phyloP scores from a whole-genome alignment of 2,888 invertebrate genomes.

The Synergus laeviventris region DNA sequence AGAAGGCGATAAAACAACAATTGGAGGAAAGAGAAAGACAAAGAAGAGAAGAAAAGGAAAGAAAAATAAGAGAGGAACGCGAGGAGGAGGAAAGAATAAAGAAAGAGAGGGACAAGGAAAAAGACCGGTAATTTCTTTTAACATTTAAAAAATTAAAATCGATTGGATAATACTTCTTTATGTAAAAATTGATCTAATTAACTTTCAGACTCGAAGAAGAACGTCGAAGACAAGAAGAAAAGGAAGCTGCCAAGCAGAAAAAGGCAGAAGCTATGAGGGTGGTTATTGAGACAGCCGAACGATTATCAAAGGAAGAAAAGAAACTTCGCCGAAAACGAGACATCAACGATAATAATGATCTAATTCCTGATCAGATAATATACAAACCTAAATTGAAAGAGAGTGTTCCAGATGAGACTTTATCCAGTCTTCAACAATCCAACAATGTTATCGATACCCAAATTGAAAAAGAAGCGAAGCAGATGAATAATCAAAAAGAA shows the following conservation, averaged over 20 bases:
- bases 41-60: slow-evolving; percentile 86
- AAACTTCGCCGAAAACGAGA: slow-evolving; percentile 61
- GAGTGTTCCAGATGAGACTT: background rate
- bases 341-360: slow-evolving; percentile 40
- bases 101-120: slow-evolving; percentile 81
- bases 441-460: background rate
- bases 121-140: slow-evolving; percentile 62
- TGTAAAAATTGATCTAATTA: background rate
- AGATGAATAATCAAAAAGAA: slow-evolving; percentile 19
- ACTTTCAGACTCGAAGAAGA: slow-evolving; percentile 81
- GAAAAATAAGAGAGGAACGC: slow-evolving; percentile 85
- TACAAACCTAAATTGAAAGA: slow-evolving; percentile 8
- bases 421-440: background rate
- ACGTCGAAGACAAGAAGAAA: slow-evolving; percentile 81
- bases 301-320: slow-evolving; percentile 82
- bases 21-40: slow-evolving; percentile 88
- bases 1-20: slow-evolving; percentile 90
- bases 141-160: background rate
- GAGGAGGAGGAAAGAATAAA: slow-evolving; percentile 88
- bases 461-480: slow-evolving; percentile 31
- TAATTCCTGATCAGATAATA: background rate
- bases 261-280: slow-evolving; percentile 86
- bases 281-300: slow-evolving; percentile 86
- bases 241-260: slow-evolving; percentile 83
- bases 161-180: too few species aligned